Evolutionary conservation across 2,888 invertebrate species (phyloP).

Genomic region (Micropterix aruncella): DNA sequence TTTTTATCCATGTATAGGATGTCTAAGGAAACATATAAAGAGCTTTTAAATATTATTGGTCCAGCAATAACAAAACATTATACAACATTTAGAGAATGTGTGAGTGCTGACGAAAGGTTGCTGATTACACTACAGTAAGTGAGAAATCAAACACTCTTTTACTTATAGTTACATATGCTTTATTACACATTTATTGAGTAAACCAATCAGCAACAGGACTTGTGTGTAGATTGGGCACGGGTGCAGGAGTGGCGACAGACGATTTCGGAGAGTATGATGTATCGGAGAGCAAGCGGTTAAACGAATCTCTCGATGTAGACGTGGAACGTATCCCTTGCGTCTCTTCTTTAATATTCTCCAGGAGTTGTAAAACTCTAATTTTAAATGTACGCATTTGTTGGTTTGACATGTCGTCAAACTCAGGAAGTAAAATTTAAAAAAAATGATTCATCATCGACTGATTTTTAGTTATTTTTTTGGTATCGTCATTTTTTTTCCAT

Average conservation of each 20-base stretch:
- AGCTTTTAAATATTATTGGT: too few relatives aligned
- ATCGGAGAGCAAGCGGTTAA: neutral
- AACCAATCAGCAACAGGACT: too few relatives aligned
- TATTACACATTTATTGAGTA: too few relatives aligned
- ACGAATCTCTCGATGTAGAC: neutral
- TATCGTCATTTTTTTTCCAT: neutral
- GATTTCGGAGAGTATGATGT: neutral
- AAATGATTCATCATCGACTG: conserved; percentile 1
- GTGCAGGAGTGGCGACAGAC: neutral
- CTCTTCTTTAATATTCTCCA: neutral
- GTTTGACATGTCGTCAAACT: neutral
- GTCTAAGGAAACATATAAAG: too few relatives aligned
- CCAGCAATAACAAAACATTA: too few relatives aligned
- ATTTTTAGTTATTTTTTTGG: neutral
- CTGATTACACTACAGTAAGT: neutral
- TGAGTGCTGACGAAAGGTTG: too few relatives aligned
- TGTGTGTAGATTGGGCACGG: too few relatives aligned
- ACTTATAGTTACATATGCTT: neutral
- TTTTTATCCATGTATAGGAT: too few relatives aligned
- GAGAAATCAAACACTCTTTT: neutral
- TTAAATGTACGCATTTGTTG: neutral
- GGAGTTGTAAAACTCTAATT: neutral
- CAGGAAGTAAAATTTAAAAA: neutral
- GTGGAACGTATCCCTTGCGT: neutral
- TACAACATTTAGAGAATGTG: neutral